These are phyloP conservation scores for Mythimna vitellina DNA, from an alignment of 2,888 invertebrate genomes.

Conservation along the genomic window DNA sequence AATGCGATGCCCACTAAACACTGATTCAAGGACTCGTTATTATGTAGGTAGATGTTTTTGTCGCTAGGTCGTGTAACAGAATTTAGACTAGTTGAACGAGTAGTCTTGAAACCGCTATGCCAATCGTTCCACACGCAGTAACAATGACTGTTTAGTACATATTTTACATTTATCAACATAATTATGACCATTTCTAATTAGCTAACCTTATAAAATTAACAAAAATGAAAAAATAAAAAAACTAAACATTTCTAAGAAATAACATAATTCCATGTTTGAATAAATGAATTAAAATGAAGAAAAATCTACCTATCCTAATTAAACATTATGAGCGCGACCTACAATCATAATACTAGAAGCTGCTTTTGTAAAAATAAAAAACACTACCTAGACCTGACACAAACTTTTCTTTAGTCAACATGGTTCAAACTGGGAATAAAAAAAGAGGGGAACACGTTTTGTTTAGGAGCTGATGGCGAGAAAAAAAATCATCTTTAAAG, in stretches of 20 bases:
- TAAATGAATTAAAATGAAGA: slow-evolving; percentile 27
- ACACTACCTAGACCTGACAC: slow-evolving; percentile 48
- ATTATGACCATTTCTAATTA: slow-evolving; percentile 16
- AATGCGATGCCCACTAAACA: slow-evolving; percentile 8
- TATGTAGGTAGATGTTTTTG: slow-evolving; percentile 37
- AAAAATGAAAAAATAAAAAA: slow-evolving; percentile 21
- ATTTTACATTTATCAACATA: slow-evolving; percentile 15
- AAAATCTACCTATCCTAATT: slow-evolving; percentile 39
- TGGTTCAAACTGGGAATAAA: slow-evolving; percentile 63
- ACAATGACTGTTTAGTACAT: slow-evolving; percentile 58
- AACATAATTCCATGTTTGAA: slow-evolving; percentile 1
- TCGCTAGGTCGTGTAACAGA: slow-evolving; percentile 74
- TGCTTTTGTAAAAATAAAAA: slow-evolving; percentile 40
- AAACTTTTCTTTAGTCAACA: slow-evolving; percentile 47
- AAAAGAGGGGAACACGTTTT: slow-evolving; percentile 69
- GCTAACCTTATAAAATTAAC: slow-evolving; percentile 33
- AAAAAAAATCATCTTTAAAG: not conserved
- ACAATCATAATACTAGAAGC: slow-evolving; percentile 50
- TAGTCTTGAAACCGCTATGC: slow-evolving; percentile 73
- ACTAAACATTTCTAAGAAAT: slow-evolving; percentile 32
- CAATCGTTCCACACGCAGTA: slow-evolving; percentile 74
- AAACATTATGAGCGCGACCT: slow-evolving; percentile 52
- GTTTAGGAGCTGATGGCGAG: slow-evolving; percentile 20
- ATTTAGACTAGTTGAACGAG: slow-evolving; percentile 68
- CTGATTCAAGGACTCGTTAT: slow-evolving; percentile 17